Conservation (phyloP, 1,140 invertebrate genomes). For the Aphaenogaster ashmeadi region DNA sequence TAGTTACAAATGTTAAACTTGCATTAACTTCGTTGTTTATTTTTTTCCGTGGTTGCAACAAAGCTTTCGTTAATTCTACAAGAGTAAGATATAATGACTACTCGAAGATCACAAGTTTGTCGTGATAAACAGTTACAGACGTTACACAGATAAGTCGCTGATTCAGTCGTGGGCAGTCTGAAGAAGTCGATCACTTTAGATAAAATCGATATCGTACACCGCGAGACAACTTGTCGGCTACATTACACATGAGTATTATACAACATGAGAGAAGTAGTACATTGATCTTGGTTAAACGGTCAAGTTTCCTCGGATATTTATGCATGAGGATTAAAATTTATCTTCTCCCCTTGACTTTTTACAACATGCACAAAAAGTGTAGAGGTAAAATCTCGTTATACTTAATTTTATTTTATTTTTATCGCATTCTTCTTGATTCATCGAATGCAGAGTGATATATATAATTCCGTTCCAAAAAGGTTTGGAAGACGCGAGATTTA, state of each 20-base stretch:
- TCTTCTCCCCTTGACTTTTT: not conserved
- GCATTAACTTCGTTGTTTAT: too few relatives aligned
- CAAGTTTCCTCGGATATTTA: not conserved
- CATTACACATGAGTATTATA: not conserved
- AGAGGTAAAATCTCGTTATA: not conserved
- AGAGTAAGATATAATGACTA: not conserved
- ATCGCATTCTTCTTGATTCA: not conserved
- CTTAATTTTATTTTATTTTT: not conserved
- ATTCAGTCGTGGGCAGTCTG: not conserved
- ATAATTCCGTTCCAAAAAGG: not conserved
- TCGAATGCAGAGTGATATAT: not conserved
- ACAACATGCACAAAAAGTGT: not conserved
- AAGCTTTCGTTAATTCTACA: not conserved
- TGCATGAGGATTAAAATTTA: not conserved
- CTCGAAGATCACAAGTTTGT: not conserved
- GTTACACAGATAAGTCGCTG: not conserved
- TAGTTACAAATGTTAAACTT: too few relatives aligned
- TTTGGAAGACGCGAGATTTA: not conserved
- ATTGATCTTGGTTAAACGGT: not conserved
- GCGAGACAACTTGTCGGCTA: conserved; percentile 21
- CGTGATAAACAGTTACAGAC: not conserved
- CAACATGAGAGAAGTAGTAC: not conserved
- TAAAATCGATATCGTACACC: conserved; percentile 1
- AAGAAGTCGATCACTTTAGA: conserved; percentile 26
- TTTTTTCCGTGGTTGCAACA: too few relatives aligned